Conservation (phyloP, 2,888 invertebrate genomes). For the Drosophila nr. perissopoda region DNA sequence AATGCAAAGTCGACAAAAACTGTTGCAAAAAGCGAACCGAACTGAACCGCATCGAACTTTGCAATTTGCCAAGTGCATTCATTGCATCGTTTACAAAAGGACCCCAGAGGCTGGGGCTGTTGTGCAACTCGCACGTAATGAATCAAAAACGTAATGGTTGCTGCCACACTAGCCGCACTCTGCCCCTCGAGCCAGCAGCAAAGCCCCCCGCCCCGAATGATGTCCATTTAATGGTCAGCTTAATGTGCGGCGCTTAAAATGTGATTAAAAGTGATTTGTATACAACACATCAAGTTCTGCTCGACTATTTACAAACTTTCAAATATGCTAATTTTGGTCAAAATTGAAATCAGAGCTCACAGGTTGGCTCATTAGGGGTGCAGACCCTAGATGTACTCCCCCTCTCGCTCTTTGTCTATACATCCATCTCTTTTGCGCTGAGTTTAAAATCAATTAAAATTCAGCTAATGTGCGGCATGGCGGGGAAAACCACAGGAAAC, state of each 20-base stretch:
- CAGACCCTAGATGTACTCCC: background rate
- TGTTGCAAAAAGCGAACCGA: background rate
- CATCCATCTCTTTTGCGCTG: background rate
- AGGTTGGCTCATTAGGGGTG: conserved; percentile 37
- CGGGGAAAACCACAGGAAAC: background rate
- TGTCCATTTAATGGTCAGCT: conserved; percentile 56
- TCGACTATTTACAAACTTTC: conserved; percentile 30
- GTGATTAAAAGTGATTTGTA: conserved; percentile 73
- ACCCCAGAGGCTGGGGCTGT: background rate
- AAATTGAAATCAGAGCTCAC: conserved; percentile 56
- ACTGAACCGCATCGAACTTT: conserved; percentile 19
- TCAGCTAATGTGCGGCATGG: conserved; percentile 69
- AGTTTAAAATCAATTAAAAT: conserved; percentile 72
- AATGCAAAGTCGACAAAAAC: background rate
- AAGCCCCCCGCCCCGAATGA: no score
- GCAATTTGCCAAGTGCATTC: conserved; percentile 52
- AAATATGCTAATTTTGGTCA: conserved; percentile 68
- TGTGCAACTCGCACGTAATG: conserved; percentile 19
- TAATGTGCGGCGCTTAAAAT: conserved; percentile 74
- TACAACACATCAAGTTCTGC: conserved; percentile 29
- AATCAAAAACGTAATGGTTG: conserved; percentile 15
- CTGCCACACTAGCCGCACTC: background rate
- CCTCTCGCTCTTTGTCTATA: background rate
- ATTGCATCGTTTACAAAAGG: conserved; percentile 17
- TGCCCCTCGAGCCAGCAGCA: background rate